Evolutionary conservation across 2,113 vertebrate species (phyloP).

Genomic region (Indicator indicator): DNA sequence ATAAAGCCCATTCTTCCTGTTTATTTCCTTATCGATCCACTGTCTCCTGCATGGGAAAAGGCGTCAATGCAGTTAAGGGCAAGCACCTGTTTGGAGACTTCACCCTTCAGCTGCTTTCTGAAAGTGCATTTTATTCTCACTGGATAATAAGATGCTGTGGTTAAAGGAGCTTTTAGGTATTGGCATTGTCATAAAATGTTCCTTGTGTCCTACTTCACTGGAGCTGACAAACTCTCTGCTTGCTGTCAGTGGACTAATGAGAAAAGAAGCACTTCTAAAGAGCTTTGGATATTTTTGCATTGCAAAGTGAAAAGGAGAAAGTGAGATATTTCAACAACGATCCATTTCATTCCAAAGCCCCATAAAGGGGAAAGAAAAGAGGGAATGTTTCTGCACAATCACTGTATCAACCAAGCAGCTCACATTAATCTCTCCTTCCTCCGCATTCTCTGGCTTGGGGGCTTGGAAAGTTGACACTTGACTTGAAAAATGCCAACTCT

Average conservation of each 20-base stretch:
- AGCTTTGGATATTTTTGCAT: conserved; percentile 4
- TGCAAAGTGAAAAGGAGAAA: conserved; percentile 49
- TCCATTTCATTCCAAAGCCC: conserved; percentile 32
- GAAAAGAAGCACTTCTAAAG: conserved; percentile 47
- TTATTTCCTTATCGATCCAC: conserved; percentile 55
- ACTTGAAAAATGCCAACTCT: conserved; percentile 81
- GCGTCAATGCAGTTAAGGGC: conserved; percentile 42
- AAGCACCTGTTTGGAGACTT: conserved; percentile 9
- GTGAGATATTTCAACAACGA: conserved; percentile 33
- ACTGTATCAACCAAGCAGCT: conserved; percentile 59
- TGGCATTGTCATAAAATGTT: conserved; percentile 32
- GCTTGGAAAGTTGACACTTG: conserved; percentile 74
- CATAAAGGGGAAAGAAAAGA: conserved; percentile 39
- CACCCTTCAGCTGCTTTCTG: neutral
- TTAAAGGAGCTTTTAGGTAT: conserved; percentile 26
- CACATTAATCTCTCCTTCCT: conserved; percentile 61
- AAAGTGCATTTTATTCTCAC: neutral
- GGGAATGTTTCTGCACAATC: conserved; percentile 8
- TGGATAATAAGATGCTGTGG: conserved; percentile 26
- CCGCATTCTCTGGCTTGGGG: conserved; percentile 19
- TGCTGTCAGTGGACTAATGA: conserved; percentile 36
- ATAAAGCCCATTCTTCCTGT: conserved; percentile 51
- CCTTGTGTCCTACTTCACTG: neutral
- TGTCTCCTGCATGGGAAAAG: conserved; percentile 6
- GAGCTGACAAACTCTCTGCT: conserved; percentile 8